Evolutionary conservation across 2,888 invertebrate species (phyloP).

Genomic region (Coleophora flavipennella): DNA sequence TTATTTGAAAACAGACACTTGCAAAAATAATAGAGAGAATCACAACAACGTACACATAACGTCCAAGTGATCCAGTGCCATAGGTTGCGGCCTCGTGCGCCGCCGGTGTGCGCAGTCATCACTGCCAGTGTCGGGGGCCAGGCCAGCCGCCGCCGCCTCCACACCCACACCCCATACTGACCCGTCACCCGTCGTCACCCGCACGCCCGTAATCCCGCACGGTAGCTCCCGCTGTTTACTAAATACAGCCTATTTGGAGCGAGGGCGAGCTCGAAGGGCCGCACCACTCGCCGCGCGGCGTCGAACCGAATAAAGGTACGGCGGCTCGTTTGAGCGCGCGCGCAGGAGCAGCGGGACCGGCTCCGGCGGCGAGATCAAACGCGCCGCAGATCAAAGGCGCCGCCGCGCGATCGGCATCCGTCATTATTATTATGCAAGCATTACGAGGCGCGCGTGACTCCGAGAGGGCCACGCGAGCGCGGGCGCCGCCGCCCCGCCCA

Average conservation of each 20-base stretch:
- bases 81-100: slow-evolving; percentile 19
- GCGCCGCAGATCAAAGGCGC: slow-evolving; percentile 68
- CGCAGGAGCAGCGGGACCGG: slow-evolving; percentile 65
- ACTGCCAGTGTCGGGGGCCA: slow-evolving; percentile 27
- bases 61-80: slow-evolving; percentile 49
- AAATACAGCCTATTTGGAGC: slow-evolving; percentile 69
- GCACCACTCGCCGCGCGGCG: slow-evolving; percentile 53
- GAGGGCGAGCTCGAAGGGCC: slow-evolving; percentile 56
- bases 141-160: slow-evolving; percentile 10
- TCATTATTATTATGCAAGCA: slow-evolving; percentile 74
- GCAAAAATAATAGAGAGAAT: slow-evolving; percentile 9
- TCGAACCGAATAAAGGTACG: slow-evolving; percentile 69
- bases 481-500: slow-evolving; percentile 45
- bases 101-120: slow-evolving; percentile 27
- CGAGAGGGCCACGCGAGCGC: slow-evolving; percentile 70
- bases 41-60: slow-evolving; percentile 56
- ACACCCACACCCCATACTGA: slow-evolving; percentile 62
- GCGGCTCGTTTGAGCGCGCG: slow-evolving; percentile 68
- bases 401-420: slow-evolving; percentile 73
- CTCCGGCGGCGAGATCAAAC: slow-evolving; percentile 65
- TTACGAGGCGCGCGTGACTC: slow-evolving; percentile 72
- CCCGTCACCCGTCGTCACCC: slow-evolving; percentile 29
- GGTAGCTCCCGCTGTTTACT: slow-evolving; percentile 68
- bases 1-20: no score
- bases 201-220: no score